Evolutionary conservation across 2,797 vertebrate genomes (phyloP).

Genomic region (Allobates femoralis): DNA sequence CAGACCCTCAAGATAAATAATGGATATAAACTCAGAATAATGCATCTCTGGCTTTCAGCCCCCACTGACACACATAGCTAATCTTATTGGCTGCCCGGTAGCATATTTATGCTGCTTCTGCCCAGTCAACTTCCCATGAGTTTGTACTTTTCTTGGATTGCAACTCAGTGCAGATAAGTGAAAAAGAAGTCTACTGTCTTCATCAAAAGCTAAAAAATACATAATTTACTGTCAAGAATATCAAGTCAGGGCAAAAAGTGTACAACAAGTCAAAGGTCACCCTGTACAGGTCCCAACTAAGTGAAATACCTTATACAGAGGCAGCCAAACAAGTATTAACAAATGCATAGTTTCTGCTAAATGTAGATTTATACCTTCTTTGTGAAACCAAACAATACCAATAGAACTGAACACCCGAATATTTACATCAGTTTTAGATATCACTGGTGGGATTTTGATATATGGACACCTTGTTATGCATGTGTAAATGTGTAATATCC

Average conservation of each 20-base stretch:
- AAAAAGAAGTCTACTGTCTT: neutral
- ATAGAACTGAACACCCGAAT: no score
- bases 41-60: neutral
- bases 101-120: neutral
- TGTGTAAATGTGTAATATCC: no score
- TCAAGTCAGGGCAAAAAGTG: neutral
- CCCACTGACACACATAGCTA: neutral
- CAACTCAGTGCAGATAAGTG: neutral
- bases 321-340: neutral
- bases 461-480: no score
- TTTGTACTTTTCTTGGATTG: neutral
- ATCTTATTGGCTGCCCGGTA: neutral
- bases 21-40: neutral
- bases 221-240: neutral
- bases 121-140: neutral
- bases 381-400: neutral
- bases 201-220: neutral
- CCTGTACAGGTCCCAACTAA: neutral
- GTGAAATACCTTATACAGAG: neutral
- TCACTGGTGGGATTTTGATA: no score
- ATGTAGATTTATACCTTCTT: neutral
- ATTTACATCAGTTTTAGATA: no score
- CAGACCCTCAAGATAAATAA: neutral
- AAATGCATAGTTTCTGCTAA: neutral
- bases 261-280: neutral